Evolutionary conservation across 2,888 invertebrate genomes (phyloP), one percentile per base, ranked within the genome.

Genomic region (Tupiocoris notatus): DNA sequence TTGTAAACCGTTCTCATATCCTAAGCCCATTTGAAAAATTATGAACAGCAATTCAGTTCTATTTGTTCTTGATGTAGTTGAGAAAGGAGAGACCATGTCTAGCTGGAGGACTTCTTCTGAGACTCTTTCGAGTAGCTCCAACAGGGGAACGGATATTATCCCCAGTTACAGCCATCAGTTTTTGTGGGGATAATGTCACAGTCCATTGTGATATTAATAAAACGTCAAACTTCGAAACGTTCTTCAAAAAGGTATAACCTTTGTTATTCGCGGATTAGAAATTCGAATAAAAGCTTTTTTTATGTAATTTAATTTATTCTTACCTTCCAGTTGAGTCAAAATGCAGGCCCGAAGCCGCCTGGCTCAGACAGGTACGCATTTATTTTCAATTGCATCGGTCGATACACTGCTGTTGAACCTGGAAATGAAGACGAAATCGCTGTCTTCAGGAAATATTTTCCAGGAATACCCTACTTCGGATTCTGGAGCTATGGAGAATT

Each of bases 401-500:
- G 77, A 23, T 64, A 39, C 22, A 57, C 18, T 9, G 20, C 57
- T 24, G 62, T 63, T 20, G 75, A 68, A 16, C 7, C 16, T 24
- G 25, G 18, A 18, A 68, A 75, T 12, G 18, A 24, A 2, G 59
- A 58, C 23, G 78, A 78, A 24, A 54, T 74, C 2, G 20, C n/a
- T 9, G 21, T 62, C 12, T 78, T 78, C 39, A 16, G 58, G 2
- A 68, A 75, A 58, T 75, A 77, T 58, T 78, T 78, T 67, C 78
- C 78, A 9, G 63, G 59, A 20, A 77, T 78, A 17, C 78, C 78
- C 54, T 63, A 75, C 18, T 78, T 77, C 64, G 78, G 78, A 18
- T 66, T 77, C 59, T 77, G 78, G 77, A 78, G 78, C 63, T 77
- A 70, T 58, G 77, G 77, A n/a, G 78, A 78, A 63, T 78, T 74